Base-by-base conservation (phyloP, 2,888 invertebrate species). In the Pheosia gnoma region DNA sequence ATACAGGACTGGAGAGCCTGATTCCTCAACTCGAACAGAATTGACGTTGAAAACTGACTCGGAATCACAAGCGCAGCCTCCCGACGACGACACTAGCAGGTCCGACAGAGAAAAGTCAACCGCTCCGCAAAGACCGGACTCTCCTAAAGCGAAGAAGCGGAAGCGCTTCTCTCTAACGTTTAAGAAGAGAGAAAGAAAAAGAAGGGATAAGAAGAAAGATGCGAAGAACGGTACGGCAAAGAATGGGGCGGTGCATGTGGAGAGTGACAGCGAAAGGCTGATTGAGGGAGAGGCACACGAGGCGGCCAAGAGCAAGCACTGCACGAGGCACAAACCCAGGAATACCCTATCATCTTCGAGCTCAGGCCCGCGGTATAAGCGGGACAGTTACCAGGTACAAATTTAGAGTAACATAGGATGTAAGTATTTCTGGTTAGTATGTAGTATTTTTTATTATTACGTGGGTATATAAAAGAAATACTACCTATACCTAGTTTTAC, bases 301-400 rank as follows among this genome's bases (percentile, higher is more conserved):
- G 36, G 61, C 77, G 53, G 75, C 68, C 52, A 91, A 91, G 75
- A 86, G 80, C 62, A 89, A 89, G 71, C 88, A 84, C 65, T 91
- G 93, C 76, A 85, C 79, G 60, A 79, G 90, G 57, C 90, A 92
- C 56, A 82, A 83, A 51, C 88, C 91, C 55, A 78, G 93, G 71
- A 91, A 89, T 72, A 90, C 91, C 8, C 67, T 90, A 82, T 90
- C 93, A 4, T 90, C 93, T 0, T 88, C 91, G 25, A 91, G 91
- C 76, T 90, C 92, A 65, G 90, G 93, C 85, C 91, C 93, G 88
- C 91, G 93, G 51, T 93, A 91, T 77, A 93, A 93, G 88, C 91
- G 93, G 88, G 94, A 94, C 77, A 94, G 94, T 74, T 94, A 94
- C 80, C 94, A 94, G 93, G 94, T 94, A 84, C 68, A 60, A 58